Evolutionary conservation across 2,797 vertebrate species (phyloP).

Genomic region (Rhinogobio ventralis): DNA sequence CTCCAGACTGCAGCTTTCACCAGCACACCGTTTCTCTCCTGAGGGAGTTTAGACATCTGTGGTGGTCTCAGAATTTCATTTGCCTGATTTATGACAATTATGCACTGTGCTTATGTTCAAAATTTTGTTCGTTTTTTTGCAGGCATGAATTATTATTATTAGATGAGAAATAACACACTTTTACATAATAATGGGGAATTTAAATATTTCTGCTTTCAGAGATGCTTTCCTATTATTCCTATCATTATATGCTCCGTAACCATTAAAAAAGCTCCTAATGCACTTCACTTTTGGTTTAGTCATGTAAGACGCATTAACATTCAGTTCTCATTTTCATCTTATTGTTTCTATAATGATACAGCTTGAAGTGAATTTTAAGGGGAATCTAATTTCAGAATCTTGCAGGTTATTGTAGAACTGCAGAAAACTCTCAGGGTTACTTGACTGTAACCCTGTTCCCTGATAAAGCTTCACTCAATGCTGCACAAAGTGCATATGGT

Average conservation of each 20-base stretch:
- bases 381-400: constrained; percentile 15
- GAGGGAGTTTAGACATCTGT: not conserved
- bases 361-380: constrained; percentile 3
- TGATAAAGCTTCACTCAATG: too few relatives aligned
- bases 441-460: too few relatives aligned
- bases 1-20: constrained; percentile 10
- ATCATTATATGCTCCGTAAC: not conserved
- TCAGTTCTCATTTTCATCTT: not conserved
- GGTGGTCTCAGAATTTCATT: constrained; percentile 12
- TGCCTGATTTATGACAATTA: constrained; percentile 14
- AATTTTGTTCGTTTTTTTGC: not conserved
- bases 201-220: not conserved
- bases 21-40: not conserved
- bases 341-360: constrained; percentile 9
- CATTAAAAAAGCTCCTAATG: constrained; percentile 10
- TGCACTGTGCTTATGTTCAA: not conserved
- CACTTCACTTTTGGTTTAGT: not conserved
- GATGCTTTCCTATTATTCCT: too few relatives aligned
- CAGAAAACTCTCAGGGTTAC: not conserved
- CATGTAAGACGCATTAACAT: constrained; percentile 18
- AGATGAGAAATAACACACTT: not conserved
- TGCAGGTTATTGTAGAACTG: not conserved
- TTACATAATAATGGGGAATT: not conserved
- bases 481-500: too few relatives aligned
- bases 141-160: constrained; percentile 27